phyloP scores from a whole-genome alignment of 2,888 invertebrate species.

The Tinea pellionella region DNA sequence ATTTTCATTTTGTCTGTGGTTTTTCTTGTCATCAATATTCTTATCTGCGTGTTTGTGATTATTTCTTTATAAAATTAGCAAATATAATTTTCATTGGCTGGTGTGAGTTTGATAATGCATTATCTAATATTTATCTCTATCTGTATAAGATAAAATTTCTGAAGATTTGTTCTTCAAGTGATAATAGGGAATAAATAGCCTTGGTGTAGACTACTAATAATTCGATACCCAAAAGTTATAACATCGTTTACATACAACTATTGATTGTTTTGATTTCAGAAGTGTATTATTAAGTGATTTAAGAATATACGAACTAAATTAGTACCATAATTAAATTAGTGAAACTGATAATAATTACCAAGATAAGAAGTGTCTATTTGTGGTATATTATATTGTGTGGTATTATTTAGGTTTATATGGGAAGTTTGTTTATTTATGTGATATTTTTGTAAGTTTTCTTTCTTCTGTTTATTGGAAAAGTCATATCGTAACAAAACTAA shows the following conservation, averaged over 20 bases:
- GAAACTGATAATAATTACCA: neutral
- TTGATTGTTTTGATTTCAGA: neutral
- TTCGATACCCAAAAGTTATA: neutral
- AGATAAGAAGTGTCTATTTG: neutral
- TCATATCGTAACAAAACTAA: neutral
- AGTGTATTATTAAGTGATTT: neutral
- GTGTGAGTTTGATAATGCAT: conserved; percentile 7
- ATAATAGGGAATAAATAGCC: neutral
- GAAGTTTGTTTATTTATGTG: neutral
- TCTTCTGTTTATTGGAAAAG: neutral
- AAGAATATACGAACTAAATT: neutral
- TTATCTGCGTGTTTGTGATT: conserved; percentile 9
- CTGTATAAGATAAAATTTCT: neutral
- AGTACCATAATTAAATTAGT: neutral
- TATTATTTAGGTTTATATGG: neutral
- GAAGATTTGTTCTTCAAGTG: neutral
- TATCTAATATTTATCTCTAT: conserved; percentile 10
- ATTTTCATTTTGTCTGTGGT: neutral
- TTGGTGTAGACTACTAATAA: neutral
- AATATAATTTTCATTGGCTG: conserved; percentile 8
- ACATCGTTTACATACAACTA: neutral
- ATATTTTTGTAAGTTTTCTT: neutral
- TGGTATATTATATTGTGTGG: neutral
- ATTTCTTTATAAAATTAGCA: neutral
- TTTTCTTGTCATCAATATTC: conserved; percentile 7